Base-by-base conservation (phyloP, 1,140 invertebrate genomes). In the Pachyrhynchus sulphureomaculatus region DNA sequence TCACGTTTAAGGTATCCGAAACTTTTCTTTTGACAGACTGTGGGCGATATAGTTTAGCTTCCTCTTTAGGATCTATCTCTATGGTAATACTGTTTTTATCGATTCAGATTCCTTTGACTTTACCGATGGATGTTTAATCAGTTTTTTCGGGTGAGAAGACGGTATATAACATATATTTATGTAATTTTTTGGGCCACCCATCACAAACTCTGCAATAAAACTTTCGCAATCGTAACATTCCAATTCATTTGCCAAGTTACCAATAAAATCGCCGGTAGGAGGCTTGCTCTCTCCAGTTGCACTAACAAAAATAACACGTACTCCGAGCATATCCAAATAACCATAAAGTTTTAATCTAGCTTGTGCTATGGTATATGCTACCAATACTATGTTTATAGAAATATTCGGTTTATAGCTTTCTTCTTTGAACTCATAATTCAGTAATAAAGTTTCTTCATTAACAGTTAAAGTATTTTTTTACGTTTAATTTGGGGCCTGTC, bases 301-400 rank as follows among this genome's bases (percentile, higher is more conserved):
- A 29, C 42, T 15, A 9, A 20, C 20, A n/a, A 51, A 64, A 52
- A 60, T 63, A 37, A 58, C 55, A 1, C 47, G 6, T 24, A 26
- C 36, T 6, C 32, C 45, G n/a, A 64, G 36, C 34, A 4, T 4
- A 2, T 76, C 65, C 8, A 77, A 48, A 23, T 64, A 66, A 18
- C 51, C 39, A 55, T 75, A 77, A 2, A 78, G 63, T 54, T 71
- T 62, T 5, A 77, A 41, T 13, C 76, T 41, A 5, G 74, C 76
- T 12, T 72, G 69, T 24, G 70, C 68, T 1, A 75, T 77, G 0
- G 72, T 73, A 51, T 69, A 77, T 2, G 65, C 68, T 6, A 73
- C 75, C 3, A 77, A 34, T 17, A 68, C 65, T 0, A 78, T 66
- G 57, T 74, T 77, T 2, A 70, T 70, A 24, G 54, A 47, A 6